Base-by-base conservation (phyloP, 1,140 invertebrate species). In the Telenomus remus region DNA sequence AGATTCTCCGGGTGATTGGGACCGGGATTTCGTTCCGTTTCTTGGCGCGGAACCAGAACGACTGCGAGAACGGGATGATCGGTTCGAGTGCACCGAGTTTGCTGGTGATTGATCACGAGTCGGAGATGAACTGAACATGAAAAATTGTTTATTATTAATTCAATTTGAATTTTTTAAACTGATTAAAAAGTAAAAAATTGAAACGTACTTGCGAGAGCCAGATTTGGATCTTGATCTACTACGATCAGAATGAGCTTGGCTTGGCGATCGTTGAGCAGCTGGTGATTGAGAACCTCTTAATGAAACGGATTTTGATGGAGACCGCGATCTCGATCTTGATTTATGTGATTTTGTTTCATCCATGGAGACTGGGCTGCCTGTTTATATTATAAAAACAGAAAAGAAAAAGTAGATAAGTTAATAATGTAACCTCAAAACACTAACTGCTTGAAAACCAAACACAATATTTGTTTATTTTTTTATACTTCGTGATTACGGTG, bases 161-260 rank as follows among this genome's bases (percentile, higher is more conserved):
- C 2, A 5, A 35, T 6, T 35, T n/a, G n/a, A n/a, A 35, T 35
- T 51, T 51, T 8, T 35, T n/a, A 47, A 6, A 14, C 5, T 47
- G 16, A 47, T 47, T 1, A 49, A 1, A 27, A 7, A 27, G 9
- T 27, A 50, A 7, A 4, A 54, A 54, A 39, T 15, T 16, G 4
- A 10, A 16, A 60, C 57, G 16, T 42, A 60, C 57, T 60, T 49
- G 49, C 57, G 19, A 13, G 57, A 42, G 6, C 47, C 46, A n/a
- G 46, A 60, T 42, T 49, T 49, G 33, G 56, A 59, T 59, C 56
- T 47, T 15, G 53, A 56, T 44, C 42, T 56, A 13, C 56, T 59
- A 1, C 34, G 9, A 35, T 0, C 35, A 37, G 56, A 59, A 48
- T 59, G 47, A 1, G 46, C 44, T n/a, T 44, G 56, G 12, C 56